Evolutionary conservation across 2,888 invertebrate genomes (phyloP), one percentile per base, ranked within the genome.

Genomic region (Amiota minor): DNA sequence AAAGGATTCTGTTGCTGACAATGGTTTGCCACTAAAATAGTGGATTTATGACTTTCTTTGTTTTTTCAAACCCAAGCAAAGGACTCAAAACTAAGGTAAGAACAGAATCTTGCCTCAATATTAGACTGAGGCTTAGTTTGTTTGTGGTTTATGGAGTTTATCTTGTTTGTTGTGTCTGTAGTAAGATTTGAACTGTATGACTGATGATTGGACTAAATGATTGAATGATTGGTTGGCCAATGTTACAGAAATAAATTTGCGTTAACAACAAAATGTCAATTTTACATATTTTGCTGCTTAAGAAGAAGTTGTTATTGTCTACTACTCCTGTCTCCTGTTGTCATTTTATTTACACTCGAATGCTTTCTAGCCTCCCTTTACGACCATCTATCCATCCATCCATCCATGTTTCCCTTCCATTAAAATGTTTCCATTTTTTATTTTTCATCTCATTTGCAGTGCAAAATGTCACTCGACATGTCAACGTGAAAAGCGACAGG

Each of bases 391-490:
- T 55, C 55, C 3, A 55, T 55, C 10, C 55, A 55, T 55, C 55
- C 3, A 55, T 55, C 55, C 18, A n/a, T 55, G n/a, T 18, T 16
- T 16, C 14, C 9, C 0, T 55, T 16, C n/a, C 53, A 53, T 18
- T 55, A 55, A 16, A n/a, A 55, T 18, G n/a, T 18, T 55, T 9
- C 18, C 55, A 55, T n/a, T 18, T 18, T 55, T 76, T 73, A 76
- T 73, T 62, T 69, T 53, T 73, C n/a, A 61, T 23, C 20, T 23
- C 18, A 12, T 64, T 46, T 46, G 12, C 73, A 77, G 74, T 77
- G 73, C 75, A 79, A 79, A 79, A 77, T 79, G 79, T 77, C 79
- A 79, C 76, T 76, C 35, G 35, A 74, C 78, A 77, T 81, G 80
- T 81, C 79, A 76, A 59, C 73, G 76, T 20, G 35, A 35, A 35